Base-by-base conservation (phyloP, 2,888 invertebrate species). In the Spicauda simplicius region DNA sequence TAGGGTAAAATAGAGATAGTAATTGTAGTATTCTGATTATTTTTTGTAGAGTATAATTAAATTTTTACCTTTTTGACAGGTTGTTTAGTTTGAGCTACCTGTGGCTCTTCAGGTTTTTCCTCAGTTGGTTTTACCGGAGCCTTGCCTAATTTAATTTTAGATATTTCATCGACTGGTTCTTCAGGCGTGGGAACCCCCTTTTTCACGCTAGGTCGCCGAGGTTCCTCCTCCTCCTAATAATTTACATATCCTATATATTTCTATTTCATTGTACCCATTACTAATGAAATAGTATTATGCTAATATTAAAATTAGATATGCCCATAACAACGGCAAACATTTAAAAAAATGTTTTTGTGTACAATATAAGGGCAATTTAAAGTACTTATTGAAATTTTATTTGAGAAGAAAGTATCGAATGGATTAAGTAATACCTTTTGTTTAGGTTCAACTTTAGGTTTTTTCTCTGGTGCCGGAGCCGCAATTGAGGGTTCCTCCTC, bases 151-250 rank as follows among this genome's bases (percentile, higher is more conserved):
- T 92, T 93, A 61, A 91, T 80, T 68, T 90, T 86, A 64, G 91
- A 85, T 71, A 91, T 70, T 74, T 93, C 93, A 73, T 92, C 90
- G 71, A 90, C 86, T 2, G 91, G 85, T 73, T 92, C 92, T 69
- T 91, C 92, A 52, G 83, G 85, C 73, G 87, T 88, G 52, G 84
- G 88, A 72, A 90, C 67, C 70, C 90, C 87, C 68, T 91, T 93
- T 83, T 91, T 93, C 71, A 92, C 86, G 71, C 91, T 93, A 66
- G 78, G 72, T 59, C 90, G 79, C 74, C 76, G 87, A 64, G 85
- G 76, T 75, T 88, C 88, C 76, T 91, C 90, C 69, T 85, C 85
- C 74, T 85, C 87, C 92, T 92, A 82, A 63, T 65, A 55, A 55
- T 66, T 45, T 50, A 30, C 11, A 19, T 33, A 18, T 10, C 7